These are phyloP conservation scores for Taphrorychus bicolor DNA, from an alignment of 2,888 invertebrate species.

Conservation along the genomic window DNA sequence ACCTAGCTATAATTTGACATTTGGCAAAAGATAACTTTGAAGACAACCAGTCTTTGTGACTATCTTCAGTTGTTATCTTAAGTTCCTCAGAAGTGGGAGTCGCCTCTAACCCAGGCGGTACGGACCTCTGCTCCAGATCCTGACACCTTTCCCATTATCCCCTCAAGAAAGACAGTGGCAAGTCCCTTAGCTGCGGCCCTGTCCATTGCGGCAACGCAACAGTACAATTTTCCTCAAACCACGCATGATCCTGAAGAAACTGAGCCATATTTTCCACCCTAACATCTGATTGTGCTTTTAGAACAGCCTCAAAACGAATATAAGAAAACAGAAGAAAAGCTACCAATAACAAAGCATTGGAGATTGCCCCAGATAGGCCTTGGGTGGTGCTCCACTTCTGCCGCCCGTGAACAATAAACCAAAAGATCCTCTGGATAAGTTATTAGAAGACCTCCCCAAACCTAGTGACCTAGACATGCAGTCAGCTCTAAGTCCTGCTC, in stretches of 20 bases:
- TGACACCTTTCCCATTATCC: conserved; percentile 52
- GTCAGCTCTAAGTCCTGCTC: conserved; percentile 67
- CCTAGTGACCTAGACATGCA: conserved; percentile 54
- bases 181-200: conserved; percentile 62
- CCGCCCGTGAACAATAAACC: conserved; percentile 57
- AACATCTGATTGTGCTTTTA: conserved; percentile 65
- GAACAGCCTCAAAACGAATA: conserved; percentile 44
- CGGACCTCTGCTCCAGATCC: conserved; percentile 69
- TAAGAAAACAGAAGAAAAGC: conserved; percentile 52
- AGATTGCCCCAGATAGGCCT: conserved; percentile 61
- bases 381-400: conserved; percentile 42
- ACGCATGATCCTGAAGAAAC: conserved; percentile 64
- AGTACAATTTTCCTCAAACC: conserved; percentile 52
- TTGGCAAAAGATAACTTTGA: too few species aligned
- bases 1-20: too few species aligned
- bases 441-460: conserved; percentile 57
- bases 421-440: conserved; percentile 52
- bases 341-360: conserved; percentile 63
- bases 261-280: conserved; percentile 72
- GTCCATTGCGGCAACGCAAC: conserved; percentile 65
- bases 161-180: conserved; percentile 50
- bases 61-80: too few species aligned
- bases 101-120: conserved; percentile 73
- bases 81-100: conserved; percentile 70
- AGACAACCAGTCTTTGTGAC: too few species aligned